Conservation (phyloP, 2,888 invertebrate species). For the Adelognathus sp. region DNA sequence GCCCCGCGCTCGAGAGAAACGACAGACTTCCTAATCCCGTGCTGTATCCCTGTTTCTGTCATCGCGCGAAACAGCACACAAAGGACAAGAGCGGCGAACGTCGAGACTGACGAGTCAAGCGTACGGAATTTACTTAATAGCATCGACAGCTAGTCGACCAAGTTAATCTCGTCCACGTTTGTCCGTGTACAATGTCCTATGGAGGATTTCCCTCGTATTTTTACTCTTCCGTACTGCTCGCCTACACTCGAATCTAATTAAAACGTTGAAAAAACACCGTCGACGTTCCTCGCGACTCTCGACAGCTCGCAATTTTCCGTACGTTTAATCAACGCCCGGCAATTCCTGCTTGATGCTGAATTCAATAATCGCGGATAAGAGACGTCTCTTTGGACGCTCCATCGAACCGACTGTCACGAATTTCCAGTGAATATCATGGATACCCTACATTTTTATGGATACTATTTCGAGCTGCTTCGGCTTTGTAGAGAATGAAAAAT, state of each 20-base stretch:
- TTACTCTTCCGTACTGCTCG: neutral
- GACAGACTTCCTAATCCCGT: slow-evolving; percentile 44
- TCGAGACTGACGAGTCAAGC: slow-evolving; percentile 21
- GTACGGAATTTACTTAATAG: slow-evolving; percentile 38
- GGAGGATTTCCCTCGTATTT: neutral
- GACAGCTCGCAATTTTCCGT: neutral
- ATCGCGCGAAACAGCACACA: slow-evolving; percentile 19
- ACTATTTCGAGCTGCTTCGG: no score
- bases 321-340: slow-evolving; percentile 16
- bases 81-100: neutral
- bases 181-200: slow-evolving; percentile 5
- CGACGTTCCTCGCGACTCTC: neutral
- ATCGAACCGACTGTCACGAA: neutral
- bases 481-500: no score
- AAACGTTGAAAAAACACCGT: neutral
- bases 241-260: neutral
- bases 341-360: neutral
- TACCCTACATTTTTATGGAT: neutral
- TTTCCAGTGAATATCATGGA: neutral
- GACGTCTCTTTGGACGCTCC: neutral
- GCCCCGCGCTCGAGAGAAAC: neutral
- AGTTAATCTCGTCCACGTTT: slow-evolving; percentile 26
- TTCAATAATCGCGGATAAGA: slow-evolving; percentile 22
- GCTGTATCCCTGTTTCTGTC: slow-evolving; percentile 45
- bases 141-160: slow-evolving; percentile 5